Base-by-base conservation (phyloP, 1,140 invertebrate species). In the Caenorhabditis tropicalis region DNA sequence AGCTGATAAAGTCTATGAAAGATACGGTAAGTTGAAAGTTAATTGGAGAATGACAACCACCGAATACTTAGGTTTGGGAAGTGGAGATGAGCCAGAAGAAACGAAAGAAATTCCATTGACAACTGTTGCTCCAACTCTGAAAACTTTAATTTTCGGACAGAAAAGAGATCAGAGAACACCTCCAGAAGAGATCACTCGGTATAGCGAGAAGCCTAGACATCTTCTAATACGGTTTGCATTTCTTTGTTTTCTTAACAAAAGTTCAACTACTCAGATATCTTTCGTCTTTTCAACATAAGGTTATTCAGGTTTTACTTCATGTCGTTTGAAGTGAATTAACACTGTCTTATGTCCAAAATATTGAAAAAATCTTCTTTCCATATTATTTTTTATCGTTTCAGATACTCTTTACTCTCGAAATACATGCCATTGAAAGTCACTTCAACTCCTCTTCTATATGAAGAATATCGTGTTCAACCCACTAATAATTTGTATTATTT, bases 381-480 rank as follows among this genome's bases (percentile, higher is more conserved):
- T 4, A 2, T 46, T 74, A 9, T 24, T 31, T 36, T 6, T 24
- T 9, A 49, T 2, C 5, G 48, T 82, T 84, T 27, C 56, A 87
- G 86, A 53, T 87, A 87, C 86, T 87, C 86, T 3, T n/a, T 87
- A 12, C 85, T 87, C 12, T 58, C 65, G 27, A 51, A 87, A 81
- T 85, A 86, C 33, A 51, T 87, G 43, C 85, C 86, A 31, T 56
- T 87, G 21, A 87, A 86, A 36, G 70, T 87, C 33, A 53, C 82
- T 29, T 46, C 74, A 27, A 58, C 83, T 46, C 83, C 74, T 58
- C 70, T 58, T 53, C 39, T 81, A n/a, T 60, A 58, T 29, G 36
- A 49, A 86, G 74, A 60, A 79, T 48, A 51, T 85, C 31, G 83
- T 48, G 70, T 81, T 27, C 79, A 53, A 33, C 29, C 51, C n/a